phyloP scores from a whole-genome alignment of 2,888 invertebrate species.

The Cerastoderma edule region DNA sequence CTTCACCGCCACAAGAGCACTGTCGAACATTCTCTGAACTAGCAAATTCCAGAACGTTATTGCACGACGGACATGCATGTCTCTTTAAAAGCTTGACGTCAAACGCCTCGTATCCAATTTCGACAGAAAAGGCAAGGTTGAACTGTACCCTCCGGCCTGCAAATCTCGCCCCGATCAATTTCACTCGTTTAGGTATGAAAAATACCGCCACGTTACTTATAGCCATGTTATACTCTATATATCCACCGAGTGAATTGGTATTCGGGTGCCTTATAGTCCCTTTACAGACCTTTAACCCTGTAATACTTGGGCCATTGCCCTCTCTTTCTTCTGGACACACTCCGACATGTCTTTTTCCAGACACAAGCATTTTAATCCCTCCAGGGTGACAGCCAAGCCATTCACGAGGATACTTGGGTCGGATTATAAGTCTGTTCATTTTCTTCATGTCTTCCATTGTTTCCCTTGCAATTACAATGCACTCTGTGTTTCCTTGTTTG shows the following conservation, averaged over 20 bases:
- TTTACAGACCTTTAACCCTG: slow-evolving; percentile 42
- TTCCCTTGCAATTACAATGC: slow-evolving; percentile 54
- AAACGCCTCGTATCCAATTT: slow-evolving; percentile 52
- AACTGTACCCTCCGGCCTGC: slow-evolving; percentile 49
- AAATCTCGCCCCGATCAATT: slow-evolving; percentile 39
- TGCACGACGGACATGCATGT: slow-evolving; percentile 40
- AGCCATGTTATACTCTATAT: slow-evolving; percentile 51
- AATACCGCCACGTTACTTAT: slow-evolving; percentile 38
- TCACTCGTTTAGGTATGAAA: slow-evolving; percentile 42
- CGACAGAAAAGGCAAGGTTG: slow-evolving; percentile 47
- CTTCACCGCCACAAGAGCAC: slow-evolving; percentile 33
- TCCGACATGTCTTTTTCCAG: slow-evolving; percentile 29
- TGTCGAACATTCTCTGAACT: slow-evolving; percentile 17
- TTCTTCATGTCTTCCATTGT: slow-evolving; percentile 51
- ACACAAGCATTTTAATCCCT: slow-evolving; percentile 25
- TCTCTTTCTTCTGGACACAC: not conserved
- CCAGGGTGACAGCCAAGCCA: slow-evolving; percentile 60
- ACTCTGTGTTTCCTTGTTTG: slow-evolving; percentile 56
- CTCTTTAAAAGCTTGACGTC: slow-evolving; percentile 43
- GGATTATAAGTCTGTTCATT: slow-evolving; percentile 44
- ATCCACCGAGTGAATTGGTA: slow-evolving; percentile 49
- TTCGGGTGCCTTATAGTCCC: slow-evolving; percentile 63
- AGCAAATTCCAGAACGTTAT: slow-evolving; percentile 39
- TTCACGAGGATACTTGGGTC: slow-evolving; percentile 63
- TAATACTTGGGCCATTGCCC: not conserved